These are phyloP conservation scores for Nannoperca obscura DNA, from an alignment of 2,797 vertebrate genomes.

Conservation along the genomic window DNA sequence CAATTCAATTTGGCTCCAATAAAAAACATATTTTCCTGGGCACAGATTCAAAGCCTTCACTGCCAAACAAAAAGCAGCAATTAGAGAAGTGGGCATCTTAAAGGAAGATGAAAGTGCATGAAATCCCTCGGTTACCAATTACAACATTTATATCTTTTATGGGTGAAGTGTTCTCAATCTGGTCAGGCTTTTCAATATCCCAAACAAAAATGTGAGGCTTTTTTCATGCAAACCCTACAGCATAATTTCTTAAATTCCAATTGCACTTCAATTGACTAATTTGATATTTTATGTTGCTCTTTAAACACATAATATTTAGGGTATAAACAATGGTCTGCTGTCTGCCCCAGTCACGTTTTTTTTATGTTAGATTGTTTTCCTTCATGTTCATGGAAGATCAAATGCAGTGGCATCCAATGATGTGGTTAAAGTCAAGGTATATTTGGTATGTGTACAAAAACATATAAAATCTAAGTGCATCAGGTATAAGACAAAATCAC, in stretches of 20 bases:
- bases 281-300: neutral
- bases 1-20: slow-evolving; percentile 77
- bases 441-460: neutral
- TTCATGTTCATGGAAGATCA: neutral
- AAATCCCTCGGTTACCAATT: slow-evolving; percentile 49
- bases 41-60: slow-evolving; percentile 59
- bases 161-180: neutral
- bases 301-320: neutral
- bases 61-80: slow-evolving; percentile 73
- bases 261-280: neutral
- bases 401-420: neutral
- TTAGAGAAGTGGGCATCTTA: slow-evolving; percentile 68
- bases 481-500: neutral
- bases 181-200: slow-evolving; percentile 15
- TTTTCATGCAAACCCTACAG: neutral
- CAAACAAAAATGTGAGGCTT: neutral
- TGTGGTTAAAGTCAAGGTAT: neutral
- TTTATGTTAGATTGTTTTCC: neutral
- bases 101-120: slow-evolving; percentile 60
- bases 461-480: neutral
- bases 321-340: neutral
- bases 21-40: slow-evolving; percentile 78
- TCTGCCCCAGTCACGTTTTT: neutral
- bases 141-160: slow-evolving; percentile 32
- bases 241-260: neutral